These are phyloP conservation scores for Ectemnius lituratus DNA, from an alignment of 2,888 invertebrate genomes.

Conservation along the genomic window DNA sequence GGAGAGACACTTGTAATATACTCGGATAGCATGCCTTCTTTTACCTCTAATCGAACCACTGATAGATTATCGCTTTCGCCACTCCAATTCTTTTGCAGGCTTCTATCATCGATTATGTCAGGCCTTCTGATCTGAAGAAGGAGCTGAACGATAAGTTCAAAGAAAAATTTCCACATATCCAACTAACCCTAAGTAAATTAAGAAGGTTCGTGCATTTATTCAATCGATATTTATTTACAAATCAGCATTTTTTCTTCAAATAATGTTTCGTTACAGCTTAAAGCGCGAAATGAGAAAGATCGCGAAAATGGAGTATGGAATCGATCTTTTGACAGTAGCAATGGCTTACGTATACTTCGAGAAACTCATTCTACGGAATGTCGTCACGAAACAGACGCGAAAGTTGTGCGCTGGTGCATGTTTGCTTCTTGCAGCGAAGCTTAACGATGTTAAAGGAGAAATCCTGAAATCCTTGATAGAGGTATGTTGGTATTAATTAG, in stretches of 20 bases:
- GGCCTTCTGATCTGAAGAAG: slow-evolving; percentile 96
- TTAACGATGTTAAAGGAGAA: slow-evolving; percentile 97
- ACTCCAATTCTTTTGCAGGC: slow-evolving; percentile 79
- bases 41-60: too few relatives aligned
- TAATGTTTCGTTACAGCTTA: slow-evolving; percentile 80
- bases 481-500: slow-evolving; percentile 78
- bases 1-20: too few relatives aligned
- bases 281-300: slow-evolving; percentile 97
- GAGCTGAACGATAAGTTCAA: slow-evolving; percentile 98
- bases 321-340: slow-evolving; percentile 94
- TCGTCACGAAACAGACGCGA: slow-evolving; percentile 96
- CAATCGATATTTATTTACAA: slow-evolving; percentile 9
- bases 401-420: slow-evolving; percentile 98
- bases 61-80: too few relatives aligned
- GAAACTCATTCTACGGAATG: slow-evolving; percentile 92
- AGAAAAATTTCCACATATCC: slow-evolving; percentile 96
- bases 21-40: too few relatives aligned
- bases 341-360: slow-evolving; percentile 99
- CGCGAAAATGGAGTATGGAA: slow-evolving; percentile 89
- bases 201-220: slow-evolving; percentile 83
- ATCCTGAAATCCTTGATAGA: slow-evolving; percentile 92
- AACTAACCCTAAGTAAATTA: slow-evolving; percentile 96
- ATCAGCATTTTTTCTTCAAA: too few relatives aligned
- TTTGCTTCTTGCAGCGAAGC: slow-evolving; percentile 94
- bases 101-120: slow-evolving; percentile 97